Evolutionary conservation across 2,113 vertebrate genomes (phyloP).

Genomic region (Benitochromis conjunctus): DNA sequence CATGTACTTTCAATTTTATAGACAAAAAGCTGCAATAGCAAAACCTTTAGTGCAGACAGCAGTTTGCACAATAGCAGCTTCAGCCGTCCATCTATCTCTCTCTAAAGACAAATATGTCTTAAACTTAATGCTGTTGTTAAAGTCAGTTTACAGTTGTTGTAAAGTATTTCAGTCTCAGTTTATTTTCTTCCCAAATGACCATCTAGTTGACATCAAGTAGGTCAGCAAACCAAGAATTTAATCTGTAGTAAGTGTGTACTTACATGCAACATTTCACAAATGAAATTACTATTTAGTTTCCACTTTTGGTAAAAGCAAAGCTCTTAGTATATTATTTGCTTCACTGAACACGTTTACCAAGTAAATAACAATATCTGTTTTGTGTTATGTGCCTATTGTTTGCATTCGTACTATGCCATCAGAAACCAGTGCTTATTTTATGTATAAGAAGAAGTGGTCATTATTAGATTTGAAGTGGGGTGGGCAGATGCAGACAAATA

Average conservation of each 20-base stretch:
- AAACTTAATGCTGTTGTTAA: neutral
- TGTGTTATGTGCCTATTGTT: neutral
- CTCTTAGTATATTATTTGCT: neutral
- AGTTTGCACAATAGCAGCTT: neutral
- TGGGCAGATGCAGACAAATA: neutral
- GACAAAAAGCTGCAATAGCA: neutral
- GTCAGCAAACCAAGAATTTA: neutral
- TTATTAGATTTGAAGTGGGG: neutral
- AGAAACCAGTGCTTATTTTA: neutral
- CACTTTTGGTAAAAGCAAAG: neutral
- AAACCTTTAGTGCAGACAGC: neutral
- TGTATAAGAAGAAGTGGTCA: neutral
- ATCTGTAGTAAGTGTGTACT: neutral
- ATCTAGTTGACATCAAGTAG: neutral
- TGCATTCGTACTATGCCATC: neutral
- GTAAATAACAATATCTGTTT: neutral
- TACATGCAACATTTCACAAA: neutral
- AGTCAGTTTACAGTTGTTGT: neutral
- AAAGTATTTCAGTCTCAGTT: neutral
- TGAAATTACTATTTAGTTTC: neutral
- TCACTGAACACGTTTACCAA: neutral
- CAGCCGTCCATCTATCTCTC: neutral
- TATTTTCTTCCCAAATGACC: neutral
- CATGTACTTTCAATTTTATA: neutral
- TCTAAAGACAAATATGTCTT: neutral